These are phyloP conservation scores for Bombus picipes DNA, from an alignment of 1,140 invertebrate genomes.

Conservation along the genomic window DNA sequence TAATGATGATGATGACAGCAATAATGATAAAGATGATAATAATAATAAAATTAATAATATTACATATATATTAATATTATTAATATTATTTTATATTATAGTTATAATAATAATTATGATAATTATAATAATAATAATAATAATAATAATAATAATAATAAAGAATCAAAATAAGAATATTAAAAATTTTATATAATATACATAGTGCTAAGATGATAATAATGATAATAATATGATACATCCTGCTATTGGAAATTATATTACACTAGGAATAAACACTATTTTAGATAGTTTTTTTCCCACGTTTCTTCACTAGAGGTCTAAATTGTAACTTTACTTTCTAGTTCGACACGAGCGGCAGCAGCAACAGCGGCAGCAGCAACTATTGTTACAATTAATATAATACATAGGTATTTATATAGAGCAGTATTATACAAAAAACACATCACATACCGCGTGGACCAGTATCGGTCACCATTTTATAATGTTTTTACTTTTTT, in stretches of 20 bases:
- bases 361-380: conserved; percentile 76
- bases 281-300: conserved; percentile 63
- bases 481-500: conserved; percentile 73
- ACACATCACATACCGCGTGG: conserved; percentile 82
- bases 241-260: conserved; percentile 79
- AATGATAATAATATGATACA: conserved; percentile 80
- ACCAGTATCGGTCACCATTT: conserved; percentile 70
- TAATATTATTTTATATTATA: conserved; percentile 14
- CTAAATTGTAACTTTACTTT: conserved; percentile 68
- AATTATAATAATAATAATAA: conserved; percentile 38
- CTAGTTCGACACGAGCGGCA: conserved; percentile 72
- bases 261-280: conserved; percentile 80
- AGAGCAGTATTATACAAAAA: conserved; percentile 82
- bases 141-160: conserved; percentile 57
- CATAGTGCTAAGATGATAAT: conserved; percentile 74
- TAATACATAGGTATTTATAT: conserved; percentile 83
- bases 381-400: conserved; percentile 79
- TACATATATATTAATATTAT: too few species aligned
- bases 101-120: conserved; percentile 45
- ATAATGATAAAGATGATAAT: conserved; percentile 43
- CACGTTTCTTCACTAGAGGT: conserved; percentile 62
- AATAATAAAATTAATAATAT: conserved; percentile 62
- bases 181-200: conserved; percentile 77
- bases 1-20: conserved; percentile 34
- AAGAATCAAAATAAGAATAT: conserved; percentile 70